Evolutionary conservation across 2,888 invertebrate genomes (phyloP).

Genomic region (Phyllotreta striolata): DNA sequence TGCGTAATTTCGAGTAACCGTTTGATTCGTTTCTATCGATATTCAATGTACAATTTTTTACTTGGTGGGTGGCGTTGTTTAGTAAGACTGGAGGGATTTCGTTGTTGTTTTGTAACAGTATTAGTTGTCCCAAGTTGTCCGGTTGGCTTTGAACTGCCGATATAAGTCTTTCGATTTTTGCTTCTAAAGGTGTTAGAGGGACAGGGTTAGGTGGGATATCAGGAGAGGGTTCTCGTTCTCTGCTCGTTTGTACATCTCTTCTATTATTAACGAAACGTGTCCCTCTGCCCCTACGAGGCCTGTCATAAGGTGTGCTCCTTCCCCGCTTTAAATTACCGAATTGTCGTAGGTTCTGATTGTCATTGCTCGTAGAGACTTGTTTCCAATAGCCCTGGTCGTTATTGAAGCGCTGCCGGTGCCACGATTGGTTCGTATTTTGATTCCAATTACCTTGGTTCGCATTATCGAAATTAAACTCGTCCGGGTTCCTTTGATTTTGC

Average conservation of each 20-base stretch:
- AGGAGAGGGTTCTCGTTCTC: conserved; percentile 14
- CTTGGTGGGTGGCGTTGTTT: conserved; percentile 37
- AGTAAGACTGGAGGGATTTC: conserved; percentile 37
- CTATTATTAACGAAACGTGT: not conserved
- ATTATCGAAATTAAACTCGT: not conserved
- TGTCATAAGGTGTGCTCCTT: conserved; percentile 28
- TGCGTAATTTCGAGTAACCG: conserved; percentile 31
- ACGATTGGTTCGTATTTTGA: conserved; percentile 13
- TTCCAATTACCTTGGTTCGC: conserved; percentile 12
- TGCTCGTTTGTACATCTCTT: conserved; percentile 1
- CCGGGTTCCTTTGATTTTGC: conserved; percentile 4
- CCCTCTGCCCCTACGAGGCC: conserved; percentile 12
- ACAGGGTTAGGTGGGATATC: conserved; percentile 10
- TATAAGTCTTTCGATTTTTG: conserved; percentile 49
- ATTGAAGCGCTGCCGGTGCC: conserved; percentile 12
- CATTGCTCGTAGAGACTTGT: conserved; percentile 16
- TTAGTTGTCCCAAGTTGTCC: conserved; percentile 33
- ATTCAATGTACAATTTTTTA: conserved; percentile 34
- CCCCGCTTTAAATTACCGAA: conserved; percentile 14
- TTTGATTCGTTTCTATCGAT: conserved; percentile 32
- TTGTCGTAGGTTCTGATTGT: conserved; percentile 12
- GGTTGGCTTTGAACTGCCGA: conserved; percentile 37
- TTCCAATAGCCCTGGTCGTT: conserved; percentile 20
- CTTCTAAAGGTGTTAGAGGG: conserved; percentile 27
- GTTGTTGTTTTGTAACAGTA: conserved; percentile 35